Percentiles rank a stretch among this genome's conserved stretches.
Evolutionary conservation across 2,888 invertebrate genomes (phyloP).

Genomic region (Dioctria rufipes): DNA sequence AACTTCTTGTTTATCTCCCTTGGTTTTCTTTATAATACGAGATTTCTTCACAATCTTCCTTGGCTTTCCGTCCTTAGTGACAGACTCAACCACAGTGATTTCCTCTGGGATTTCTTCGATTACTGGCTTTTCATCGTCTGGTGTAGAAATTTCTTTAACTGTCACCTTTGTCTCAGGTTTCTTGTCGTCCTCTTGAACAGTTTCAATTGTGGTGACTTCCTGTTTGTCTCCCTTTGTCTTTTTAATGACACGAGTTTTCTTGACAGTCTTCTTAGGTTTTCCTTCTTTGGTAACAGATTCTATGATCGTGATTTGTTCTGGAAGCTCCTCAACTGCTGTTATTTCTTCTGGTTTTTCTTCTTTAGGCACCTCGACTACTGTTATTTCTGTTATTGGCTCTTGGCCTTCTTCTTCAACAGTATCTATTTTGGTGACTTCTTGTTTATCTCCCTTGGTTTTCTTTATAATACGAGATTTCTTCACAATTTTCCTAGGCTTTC

Average conservation of each 20-base stretch:
- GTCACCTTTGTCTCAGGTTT: constrained; percentile 59
- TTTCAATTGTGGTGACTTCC: constrained; percentile 65
- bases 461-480: constrained; percentile 63
- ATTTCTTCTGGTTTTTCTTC: constrained; percentile 61
- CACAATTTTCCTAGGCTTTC: constrained; percentile 67
- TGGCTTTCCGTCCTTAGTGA: constrained; percentile 65
- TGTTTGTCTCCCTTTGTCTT: constrained; percentile 65
- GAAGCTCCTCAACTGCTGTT: constrained; percentile 65
- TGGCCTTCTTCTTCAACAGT: no score
- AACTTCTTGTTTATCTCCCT: constrained; percentile 65
- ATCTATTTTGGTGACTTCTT: constrained; percentile 60
- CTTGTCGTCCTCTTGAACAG: constrained; percentile 67
- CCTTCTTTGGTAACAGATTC: constrained; percentile 64
- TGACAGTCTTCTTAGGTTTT: constrained; percentile 64
- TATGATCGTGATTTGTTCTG: constrained; percentile 66
- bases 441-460: constrained; percentile 61
- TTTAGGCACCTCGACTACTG: constrained; percentile 61
- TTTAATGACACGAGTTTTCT: constrained; percentile 66
- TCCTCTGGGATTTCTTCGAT: constrained; percentile 63
- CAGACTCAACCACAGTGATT: constrained; percentile 66
- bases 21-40: constrained; percentile 66
- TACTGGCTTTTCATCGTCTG: constrained; percentile 63
- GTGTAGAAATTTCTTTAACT: constrained; percentile 62
- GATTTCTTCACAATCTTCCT: constrained; percentile 66
- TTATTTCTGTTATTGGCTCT: constrained; percentile 61